These are phyloP conservation scores for Synergus itoensis DNA, from an alignment of 2,888 invertebrate genomes.

Conservation along the genomic window DNA sequence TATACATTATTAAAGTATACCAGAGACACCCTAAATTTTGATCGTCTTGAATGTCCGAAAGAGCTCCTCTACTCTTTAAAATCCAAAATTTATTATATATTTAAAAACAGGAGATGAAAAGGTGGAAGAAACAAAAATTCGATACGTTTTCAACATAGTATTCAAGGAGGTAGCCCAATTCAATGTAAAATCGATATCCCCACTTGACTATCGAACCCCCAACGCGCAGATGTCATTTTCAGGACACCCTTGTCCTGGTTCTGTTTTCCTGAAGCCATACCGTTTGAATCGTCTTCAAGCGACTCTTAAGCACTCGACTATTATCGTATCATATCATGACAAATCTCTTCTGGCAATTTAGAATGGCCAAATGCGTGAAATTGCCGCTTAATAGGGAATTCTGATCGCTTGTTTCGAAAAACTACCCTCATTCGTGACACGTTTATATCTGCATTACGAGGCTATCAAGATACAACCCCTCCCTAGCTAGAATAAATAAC, in stretches of 20 bases:
- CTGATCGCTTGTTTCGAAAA: conserved; percentile 38
- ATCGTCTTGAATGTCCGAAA: background rate
- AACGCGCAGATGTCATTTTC: conserved; percentile 27
- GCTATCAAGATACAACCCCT: conserved; percentile 25
- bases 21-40: background rate
- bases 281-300: conserved; percentile 66
- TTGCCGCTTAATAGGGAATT: conserved; percentile 52
- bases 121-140: conserved; percentile 19
- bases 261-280: conserved; percentile 61
- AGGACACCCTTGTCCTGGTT: conserved; percentile 45
- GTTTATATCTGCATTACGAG: conserved; percentile 16
- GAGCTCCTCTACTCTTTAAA: conserved; percentile 16
- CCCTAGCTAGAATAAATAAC: conserved; percentile 44
- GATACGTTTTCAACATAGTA: conserved; percentile 19
- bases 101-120: conserved; percentile 38
- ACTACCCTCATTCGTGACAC: conserved; percentile 20
- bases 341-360: conserved; percentile 59
- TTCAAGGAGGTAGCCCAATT: background rate
- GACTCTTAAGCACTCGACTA: conserved; percentile 57
- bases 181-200: conserved; percentile 29
- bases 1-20: background rate
- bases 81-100: conserved; percentile 38
- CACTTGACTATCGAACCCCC: background rate
- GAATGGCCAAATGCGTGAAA: conserved; percentile 52
- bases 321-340: conserved; percentile 57